phyloP scores from a whole-genome alignment of 2,888 invertebrate species.

The Laspeyria flexula region DNA sequence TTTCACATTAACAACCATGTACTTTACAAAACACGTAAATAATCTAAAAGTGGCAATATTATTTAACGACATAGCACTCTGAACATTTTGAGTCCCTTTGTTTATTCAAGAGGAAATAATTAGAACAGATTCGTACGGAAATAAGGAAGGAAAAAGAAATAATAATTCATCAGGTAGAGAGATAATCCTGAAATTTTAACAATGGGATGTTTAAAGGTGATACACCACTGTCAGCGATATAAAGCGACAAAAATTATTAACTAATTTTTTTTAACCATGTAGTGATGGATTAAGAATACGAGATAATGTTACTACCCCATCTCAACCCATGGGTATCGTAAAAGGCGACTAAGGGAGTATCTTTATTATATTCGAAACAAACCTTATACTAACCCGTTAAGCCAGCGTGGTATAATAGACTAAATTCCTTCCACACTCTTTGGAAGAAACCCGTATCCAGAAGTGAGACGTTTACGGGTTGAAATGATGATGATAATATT shows the following conservation, averaged over 20 bases:
- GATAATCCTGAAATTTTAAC: conserved; percentile 74
- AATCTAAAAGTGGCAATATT: conserved; percentile 34
- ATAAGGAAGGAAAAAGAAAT: conserved; percentile 64
- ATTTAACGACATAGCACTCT: conserved; percentile 43
- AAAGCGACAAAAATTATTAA: background rate
- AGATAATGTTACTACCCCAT: no score
- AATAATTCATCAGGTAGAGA: conserved; percentile 77
- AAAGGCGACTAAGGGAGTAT: no score
- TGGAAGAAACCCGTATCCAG: no score
- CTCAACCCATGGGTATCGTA: no score
- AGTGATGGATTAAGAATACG: no score
- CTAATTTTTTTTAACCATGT: background rate
- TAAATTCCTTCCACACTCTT: no score
- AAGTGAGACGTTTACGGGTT: no score
- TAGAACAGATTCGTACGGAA: conserved; percentile 69
- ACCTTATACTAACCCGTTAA: no score
- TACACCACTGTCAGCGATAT: background rate
- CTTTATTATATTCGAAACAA: no score
- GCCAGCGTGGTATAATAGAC: no score
- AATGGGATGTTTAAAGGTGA: conserved; percentile 45
- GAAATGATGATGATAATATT: no score
- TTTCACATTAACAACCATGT: conserved; percentile 1
- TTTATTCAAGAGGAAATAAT: conserved; percentile 80
- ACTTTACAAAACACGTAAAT: conserved; percentile 27
- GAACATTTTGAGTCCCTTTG: conserved; percentile 63